These are phyloP conservation scores for Eupelmus urozonus DNA, from an alignment of 2,888 invertebrate species.

Conservation along the genomic window DNA sequence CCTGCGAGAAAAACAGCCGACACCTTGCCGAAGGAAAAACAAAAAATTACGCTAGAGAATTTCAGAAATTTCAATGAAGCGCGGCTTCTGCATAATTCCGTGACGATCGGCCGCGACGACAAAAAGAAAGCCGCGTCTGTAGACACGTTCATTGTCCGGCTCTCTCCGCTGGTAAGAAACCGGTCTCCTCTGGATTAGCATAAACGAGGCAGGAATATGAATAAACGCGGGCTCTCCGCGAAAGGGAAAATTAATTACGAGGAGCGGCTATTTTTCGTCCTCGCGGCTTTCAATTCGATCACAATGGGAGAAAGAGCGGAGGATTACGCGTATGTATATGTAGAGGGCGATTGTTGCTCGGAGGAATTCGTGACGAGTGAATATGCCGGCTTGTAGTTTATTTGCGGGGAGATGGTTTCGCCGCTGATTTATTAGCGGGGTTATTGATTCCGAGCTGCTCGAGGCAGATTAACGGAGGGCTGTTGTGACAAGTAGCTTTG, in stretches of 20 bases:
- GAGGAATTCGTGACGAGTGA: too few relatives aligned
- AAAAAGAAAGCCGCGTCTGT: not conserved
- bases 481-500: too few relatives aligned
- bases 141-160: too few relatives aligned
- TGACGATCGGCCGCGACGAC: not conserved
- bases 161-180: too few relatives aligned
- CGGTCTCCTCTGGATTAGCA: too few relatives aligned
- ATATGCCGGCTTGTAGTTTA: too few relatives aligned
- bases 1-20: not conserved
- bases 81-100: conserved; percentile 39
- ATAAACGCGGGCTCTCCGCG: conserved; percentile 35
- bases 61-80: conserved; percentile 53
- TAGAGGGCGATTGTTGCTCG: too few relatives aligned
- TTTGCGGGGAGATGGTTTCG: too few relatives aligned
- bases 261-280: not conserved
- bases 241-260: conserved; percentile 35
- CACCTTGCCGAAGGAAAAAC: not conserved
- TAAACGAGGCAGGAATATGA: conserved; percentile 56
- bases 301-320: not conserved
- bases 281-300: not conserved
- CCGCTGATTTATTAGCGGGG: too few relatives aligned
- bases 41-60: not conserved
- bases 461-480: too few relatives aligned
- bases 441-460: too few relatives aligned
- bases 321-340: too few relatives aligned